Evolutionary conservation across 2,797 vertebrate species (phyloP).

Genomic region (Cryptoblepharus egeriae): DNA sequence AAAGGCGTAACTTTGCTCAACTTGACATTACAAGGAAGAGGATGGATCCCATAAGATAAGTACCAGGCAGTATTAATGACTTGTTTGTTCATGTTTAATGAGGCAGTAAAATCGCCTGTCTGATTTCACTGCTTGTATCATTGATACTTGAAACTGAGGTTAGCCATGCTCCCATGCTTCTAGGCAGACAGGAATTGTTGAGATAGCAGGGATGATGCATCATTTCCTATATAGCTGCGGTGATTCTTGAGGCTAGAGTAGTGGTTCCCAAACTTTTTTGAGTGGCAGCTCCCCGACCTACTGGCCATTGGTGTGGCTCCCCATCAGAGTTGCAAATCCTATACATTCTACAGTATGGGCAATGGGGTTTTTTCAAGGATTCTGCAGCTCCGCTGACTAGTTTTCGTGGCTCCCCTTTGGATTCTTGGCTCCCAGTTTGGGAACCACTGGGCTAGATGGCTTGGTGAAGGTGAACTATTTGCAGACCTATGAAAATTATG

Average conservation of each 20-base stretch:
- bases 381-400: no score
- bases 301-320: no score
- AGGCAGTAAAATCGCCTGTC: constrained; percentile 30
- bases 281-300: no score
- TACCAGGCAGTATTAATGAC: constrained; percentile 17
- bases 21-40: background rate
- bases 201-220: background rate
- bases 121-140: constrained; percentile 19
- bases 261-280: no score
- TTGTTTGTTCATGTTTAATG: constrained; percentile 37
- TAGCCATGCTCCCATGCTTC: accelerated
- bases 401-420: no score
- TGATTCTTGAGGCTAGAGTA: no score
- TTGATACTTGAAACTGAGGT: constrained; percentile 4
- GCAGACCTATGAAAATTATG: constrained; percentile 6
- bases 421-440: no score
- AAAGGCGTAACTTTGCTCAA: background rate
- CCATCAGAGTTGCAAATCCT: no score
- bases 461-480: constrained; percentile 10
- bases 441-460: background rate
- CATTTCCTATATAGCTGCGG: background rate
- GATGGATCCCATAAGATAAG: constrained; percentile 41
- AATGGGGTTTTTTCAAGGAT: no score
- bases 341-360: no score
- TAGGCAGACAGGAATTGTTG: background rate